Evolutionary conservation across 2,113 vertebrate genomes (phyloP).

Genomic region (Grus americana): DNA sequence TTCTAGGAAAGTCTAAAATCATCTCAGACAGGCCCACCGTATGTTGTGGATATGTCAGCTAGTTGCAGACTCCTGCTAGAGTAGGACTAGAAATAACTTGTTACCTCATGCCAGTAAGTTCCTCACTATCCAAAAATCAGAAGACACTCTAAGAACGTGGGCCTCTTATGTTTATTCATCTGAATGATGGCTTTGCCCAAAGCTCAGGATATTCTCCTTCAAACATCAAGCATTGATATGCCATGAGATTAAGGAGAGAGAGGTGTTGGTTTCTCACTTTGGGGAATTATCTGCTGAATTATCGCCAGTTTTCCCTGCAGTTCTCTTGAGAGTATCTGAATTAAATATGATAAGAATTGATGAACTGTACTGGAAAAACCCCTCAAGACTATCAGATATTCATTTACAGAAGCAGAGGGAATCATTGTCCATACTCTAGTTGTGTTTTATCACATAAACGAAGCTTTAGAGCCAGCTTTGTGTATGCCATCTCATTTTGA

Average conservation of each 20-base stretch:
- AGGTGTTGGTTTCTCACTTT: background rate
- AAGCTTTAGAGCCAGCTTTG: background rate
- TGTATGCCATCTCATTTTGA: background rate
- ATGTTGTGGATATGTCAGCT: rapidly evolving
- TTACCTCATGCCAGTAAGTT: background rate
- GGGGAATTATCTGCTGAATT: background rate
- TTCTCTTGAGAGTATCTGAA: slow-evolving; percentile 9
- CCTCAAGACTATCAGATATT: slow-evolving; percentile 1
- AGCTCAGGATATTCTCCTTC: background rate
- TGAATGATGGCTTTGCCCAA: background rate
- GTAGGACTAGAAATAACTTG: background rate
- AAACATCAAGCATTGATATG: background rate
- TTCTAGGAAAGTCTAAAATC: background rate
- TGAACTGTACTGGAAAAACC: background rate
- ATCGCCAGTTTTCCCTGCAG: background rate
- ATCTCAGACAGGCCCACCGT: rapidly evolving
- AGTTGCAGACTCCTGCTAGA: background rate
- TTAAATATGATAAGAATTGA: slow-evolving; percentile 48
- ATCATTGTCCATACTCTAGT: background rate
- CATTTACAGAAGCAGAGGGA: background rate
- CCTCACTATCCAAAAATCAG: background rate
- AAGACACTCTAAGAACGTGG: background rate
- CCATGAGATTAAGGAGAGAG: background rate
- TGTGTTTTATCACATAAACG: background rate
- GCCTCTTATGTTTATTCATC: background rate